A percentile compares a stretch with the other conserved stretches of the same genome.
Conservation (phyloP, 2,113 vertebrate species). For the Cercocebus atys region DNA sequence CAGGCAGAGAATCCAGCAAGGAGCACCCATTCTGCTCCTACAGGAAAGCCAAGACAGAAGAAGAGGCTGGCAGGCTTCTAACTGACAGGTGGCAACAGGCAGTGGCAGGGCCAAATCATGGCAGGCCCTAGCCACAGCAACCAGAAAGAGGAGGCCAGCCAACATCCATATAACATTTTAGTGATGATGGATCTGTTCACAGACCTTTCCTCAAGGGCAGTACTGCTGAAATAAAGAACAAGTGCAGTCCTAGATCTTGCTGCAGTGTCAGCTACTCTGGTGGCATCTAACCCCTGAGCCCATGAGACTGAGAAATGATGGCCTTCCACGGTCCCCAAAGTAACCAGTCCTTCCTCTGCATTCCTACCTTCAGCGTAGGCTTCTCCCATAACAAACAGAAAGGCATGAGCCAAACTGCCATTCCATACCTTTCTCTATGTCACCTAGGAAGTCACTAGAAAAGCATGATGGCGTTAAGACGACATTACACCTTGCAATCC, state of each 20-base stretch:
- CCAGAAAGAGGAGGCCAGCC: background rate
- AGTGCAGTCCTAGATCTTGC: background rate
- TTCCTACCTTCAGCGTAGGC: background rate
- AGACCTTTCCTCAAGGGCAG: background rate
- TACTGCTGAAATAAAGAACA: background rate
- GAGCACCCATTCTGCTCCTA: background rate
- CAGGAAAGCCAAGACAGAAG: slow-evolving; percentile 9
- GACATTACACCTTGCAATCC: background rate
- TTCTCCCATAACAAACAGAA: background rate
- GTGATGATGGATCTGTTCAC: background rate
- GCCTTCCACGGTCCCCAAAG: background rate
- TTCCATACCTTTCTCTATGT: background rate
- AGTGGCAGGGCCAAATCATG: slow-evolving; percentile 14
- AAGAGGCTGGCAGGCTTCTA: slow-evolving; percentile 40
- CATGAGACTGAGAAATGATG: background rate
- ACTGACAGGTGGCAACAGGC: slow-evolving; percentile 38
- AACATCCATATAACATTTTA: background rate
- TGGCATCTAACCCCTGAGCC: background rate
- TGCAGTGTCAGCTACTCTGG: background rate
- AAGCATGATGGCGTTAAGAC: background rate
- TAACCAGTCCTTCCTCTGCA: background rate
- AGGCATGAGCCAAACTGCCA: background rate
- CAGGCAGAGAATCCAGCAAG: background rate
- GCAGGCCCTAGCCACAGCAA: slow-evolving; percentile 4
- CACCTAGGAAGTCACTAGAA: background rate